Base-by-base conservation (phyloP, 2,888 invertebrate species). In the Epirrhoe tristata region DNA sequence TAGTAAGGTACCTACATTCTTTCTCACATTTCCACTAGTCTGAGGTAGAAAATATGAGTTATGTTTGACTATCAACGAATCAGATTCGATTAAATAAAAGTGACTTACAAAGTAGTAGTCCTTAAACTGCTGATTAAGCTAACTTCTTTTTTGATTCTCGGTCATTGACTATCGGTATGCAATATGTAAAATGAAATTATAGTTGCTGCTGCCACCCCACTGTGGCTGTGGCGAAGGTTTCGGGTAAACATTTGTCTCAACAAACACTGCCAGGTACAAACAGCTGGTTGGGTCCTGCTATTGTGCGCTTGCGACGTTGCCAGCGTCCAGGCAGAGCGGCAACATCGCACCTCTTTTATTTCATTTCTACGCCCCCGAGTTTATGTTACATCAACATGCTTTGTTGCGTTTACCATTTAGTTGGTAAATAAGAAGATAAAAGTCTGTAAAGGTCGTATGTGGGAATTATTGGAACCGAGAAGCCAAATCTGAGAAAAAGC, bases 191-290 rank as follows among this genome's bases (percentile, higher is more conserved):
- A 53, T n/a, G 1, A 39, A 17, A 24, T 24, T 24, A 6, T 17
- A 39, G 39, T 39, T 59, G 12, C 66, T 71, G 70, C 64, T 58
- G 4, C 69, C 51, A 66, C 48, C 66, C 58, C 66, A 66, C 62
- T 72, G 72, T 71, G 69, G 60, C 72, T 73, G 67, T 76, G 71
- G 77, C 77, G 73, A 75, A 71, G 73, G 73, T 68, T 67, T 67
- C 70, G 75, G 70, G 74, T 74, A 78, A 79, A 80, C 75, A 81
- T 76, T 71, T 73, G 76, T 78, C 79, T 79, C 74, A 65, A 82
- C 78, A 87, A 88, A 88, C 85, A 87, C 50, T 70, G 77, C 76
- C 88, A 89, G 90, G 89, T 90, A 87, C 85, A 82, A 86, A 84
- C 90, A 89, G 89, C 86, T 89, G 89, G 83, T 77, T 71, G 80